A percentile compares a stretch with the other conserved stretches of the same genome.
These are phyloP conservation scores for Lasioglossum baleicum DNA, from an alignment of 1,140 invertebrate genomes.

Conservation along the genomic window DNA sequence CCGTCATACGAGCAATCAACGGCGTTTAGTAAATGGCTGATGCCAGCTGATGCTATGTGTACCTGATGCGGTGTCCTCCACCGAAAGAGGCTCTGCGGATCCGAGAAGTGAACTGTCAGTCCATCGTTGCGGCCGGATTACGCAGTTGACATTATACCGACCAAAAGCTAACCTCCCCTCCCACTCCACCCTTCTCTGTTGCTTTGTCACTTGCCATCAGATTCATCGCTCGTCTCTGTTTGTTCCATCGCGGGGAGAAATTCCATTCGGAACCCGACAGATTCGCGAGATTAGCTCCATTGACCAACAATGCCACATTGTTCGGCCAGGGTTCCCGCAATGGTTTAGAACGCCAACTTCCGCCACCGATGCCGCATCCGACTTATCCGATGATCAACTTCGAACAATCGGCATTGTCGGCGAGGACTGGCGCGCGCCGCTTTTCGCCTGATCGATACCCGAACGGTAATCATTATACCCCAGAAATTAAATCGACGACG, in stretches of 20 bases:
- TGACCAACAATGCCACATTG: slow-evolving; percentile 62
- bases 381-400: slow-evolving; percentile 1
- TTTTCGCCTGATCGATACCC: not conserved
- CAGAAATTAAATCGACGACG: too few relatives aligned
- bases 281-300: slow-evolving; percentile 65
- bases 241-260: slow-evolving; percentile 48
- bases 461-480: not conserved
- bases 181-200: not conserved
- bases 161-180: slow-evolving; percentile 15
- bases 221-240: not conserved
- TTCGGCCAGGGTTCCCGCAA: slow-evolving; percentile 16
- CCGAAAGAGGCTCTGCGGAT: slow-evolving; percentile 51
- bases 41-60: slow-evolving; percentile 27
- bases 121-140: slow-evolving; percentile 66
- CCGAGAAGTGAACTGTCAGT: slow-evolving; percentile 46
- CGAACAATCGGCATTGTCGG: slow-evolving; percentile 22
- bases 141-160: slow-evolving; percentile 58
- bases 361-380: not conserved
- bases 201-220: not conserved
- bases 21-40: slow-evolving; percentile 45
- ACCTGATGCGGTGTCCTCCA: slow-evolving; percentile 25
- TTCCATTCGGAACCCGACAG: slow-evolving; percentile 51
- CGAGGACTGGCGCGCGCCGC: not conserved
- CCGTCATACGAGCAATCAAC: slow-evolving; percentile 26
- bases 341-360: slow-evolving; percentile 23